A percentile compares a stretch with the other conserved stretches of the same genome.
Conservation (phyloP, 2,888 invertebrate genomes). For the Meta bourneti region DNA sequence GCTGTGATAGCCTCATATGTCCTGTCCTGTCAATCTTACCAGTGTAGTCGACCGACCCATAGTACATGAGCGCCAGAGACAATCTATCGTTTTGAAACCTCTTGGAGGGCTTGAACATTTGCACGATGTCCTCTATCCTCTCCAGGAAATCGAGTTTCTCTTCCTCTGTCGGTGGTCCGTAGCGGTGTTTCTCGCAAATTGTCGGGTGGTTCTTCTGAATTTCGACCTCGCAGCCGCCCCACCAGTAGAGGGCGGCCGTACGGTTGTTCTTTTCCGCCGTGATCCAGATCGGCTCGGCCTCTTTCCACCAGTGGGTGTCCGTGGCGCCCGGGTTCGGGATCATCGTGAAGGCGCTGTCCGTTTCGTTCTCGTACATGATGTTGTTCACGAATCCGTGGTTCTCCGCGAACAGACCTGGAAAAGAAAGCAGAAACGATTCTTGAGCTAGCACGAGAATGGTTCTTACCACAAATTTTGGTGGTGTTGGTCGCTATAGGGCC, state of each 20-base stretch:
- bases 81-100: constrained; percentile 69
- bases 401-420: constrained; percentile 79
- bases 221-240: constrained; percentile 78
- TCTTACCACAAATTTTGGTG: neutral
- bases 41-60: constrained; percentile 68
- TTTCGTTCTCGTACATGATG: constrained; percentile 80
- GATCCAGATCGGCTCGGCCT: constrained; percentile 78
- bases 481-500: neutral
- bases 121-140: constrained; percentile 57
- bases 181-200: constrained; percentile 66
- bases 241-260: constrained; percentile 77
- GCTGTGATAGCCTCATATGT: too few relatives aligned
- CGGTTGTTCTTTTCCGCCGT: constrained; percentile 77
- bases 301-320: constrained; percentile 77
- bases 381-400: constrained; percentile 81
- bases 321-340: constrained; percentile 71
- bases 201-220: constrained; percentile 62
- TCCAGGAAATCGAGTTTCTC: constrained; percentile 45
- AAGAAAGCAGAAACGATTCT: neutral
- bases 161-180: constrained; percentile 24
- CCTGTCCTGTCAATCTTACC: constrained; percentile 34
- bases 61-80: constrained; percentile 77
- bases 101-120: constrained; percentile 52
- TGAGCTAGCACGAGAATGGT: too few relatives aligned
- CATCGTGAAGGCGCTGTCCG: constrained; percentile 77